Conservation (phyloP, 2,113 vertebrate species). For the Erythrolamprus reginae region DNA sequence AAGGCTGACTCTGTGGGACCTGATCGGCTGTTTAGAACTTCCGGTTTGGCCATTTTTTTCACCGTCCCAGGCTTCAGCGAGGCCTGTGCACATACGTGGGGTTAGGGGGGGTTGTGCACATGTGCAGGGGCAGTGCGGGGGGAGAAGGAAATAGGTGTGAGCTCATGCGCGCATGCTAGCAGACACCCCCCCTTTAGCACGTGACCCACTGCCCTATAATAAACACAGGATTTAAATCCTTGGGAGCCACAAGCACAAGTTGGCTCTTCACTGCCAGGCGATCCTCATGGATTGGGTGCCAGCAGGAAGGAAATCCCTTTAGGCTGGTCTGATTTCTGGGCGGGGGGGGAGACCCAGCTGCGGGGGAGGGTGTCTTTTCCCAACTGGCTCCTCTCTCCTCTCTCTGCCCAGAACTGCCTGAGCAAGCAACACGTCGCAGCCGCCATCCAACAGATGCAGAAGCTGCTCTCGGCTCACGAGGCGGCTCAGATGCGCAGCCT, state of each 20-base stretch:
- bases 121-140: too few species aligned
- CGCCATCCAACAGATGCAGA: conserved; percentile 77
- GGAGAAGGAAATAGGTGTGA: too few species aligned
- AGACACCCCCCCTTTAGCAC: too few species aligned
- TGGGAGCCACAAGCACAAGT: not conserved
- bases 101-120: too few species aligned
- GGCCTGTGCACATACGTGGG: too few species aligned
- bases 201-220: too few species aligned
- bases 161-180: too few species aligned
- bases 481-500: conserved; percentile 71
- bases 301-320: not conserved
- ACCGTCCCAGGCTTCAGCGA: too few species aligned
- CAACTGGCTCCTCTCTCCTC: not conserved
- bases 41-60: too few species aligned
- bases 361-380: not conserved
- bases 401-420: conserved; percentile 68
- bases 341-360: not conserved
- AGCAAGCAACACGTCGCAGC: conserved; percentile 68
- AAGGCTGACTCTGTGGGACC: too few species aligned
- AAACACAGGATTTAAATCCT: not conserved
- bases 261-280: not conserved
- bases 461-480: conserved; percentile 77
- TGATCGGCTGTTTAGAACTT: too few species aligned
- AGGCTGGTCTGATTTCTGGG: not conserved
- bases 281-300: not conserved